Conservation (phyloP, 2,888 invertebrate species). For the Chymomyza caudatula region DNA sequence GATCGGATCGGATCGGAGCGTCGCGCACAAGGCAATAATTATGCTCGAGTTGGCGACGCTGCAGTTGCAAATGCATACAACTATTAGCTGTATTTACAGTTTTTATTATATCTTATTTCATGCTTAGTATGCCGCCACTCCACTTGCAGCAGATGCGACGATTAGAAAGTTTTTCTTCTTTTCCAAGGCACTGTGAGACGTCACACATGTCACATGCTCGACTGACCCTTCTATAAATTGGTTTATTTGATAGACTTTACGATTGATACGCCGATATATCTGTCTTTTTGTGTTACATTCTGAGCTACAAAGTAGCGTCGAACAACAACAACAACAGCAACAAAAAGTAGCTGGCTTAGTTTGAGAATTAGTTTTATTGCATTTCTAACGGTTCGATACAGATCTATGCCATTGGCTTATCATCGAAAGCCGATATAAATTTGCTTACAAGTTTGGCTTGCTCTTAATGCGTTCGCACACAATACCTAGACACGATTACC, state of each 20-base stretch:
- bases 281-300: background rate
- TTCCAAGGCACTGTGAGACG: constrained; percentile 10
- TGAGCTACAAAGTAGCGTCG: background rate
- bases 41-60: constrained; percentile 69
- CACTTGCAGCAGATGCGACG: constrained; percentile 19
- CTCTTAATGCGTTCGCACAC: background rate
- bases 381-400: constrained; percentile 19
- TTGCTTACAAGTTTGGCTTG: background rate
- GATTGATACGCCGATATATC: background rate
- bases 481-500: constrained; percentile 60
- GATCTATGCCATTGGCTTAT: constrained; percentile 5
- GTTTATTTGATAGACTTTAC: background rate
- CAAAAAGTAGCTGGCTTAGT: background rate
- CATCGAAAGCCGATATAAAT: background rate
- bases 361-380: constrained; percentile 30
- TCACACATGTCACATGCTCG: background rate
- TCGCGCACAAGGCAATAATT: constrained; percentile 51
- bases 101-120: constrained; percentile 15
- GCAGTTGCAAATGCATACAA: constrained; percentile 34
- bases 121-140: constrained; percentile 14
- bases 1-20: background rate
- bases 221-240: background rate
- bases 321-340: background rate
- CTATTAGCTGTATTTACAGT: constrained; percentile 62
- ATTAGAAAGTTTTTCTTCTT: constrained; percentile 53